Evolutionary conservation across 2,797 vertebrate species (phyloP), one percentile per base, ranked within the genome.

Genomic region (Neoniphon sammara): DNA sequence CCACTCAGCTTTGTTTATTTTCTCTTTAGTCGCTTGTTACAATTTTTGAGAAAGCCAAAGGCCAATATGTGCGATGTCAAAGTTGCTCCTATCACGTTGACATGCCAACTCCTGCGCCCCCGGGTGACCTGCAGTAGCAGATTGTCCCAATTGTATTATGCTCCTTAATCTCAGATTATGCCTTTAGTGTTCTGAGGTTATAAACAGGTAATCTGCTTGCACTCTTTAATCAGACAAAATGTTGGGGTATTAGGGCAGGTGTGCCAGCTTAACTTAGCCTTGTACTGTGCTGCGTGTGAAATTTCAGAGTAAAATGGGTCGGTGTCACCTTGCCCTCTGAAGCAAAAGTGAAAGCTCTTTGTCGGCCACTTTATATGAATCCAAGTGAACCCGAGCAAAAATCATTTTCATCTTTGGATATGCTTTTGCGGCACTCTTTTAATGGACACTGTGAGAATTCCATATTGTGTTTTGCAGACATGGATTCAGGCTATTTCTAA

Each of bases 151-250:
- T 80, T 83, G 69, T 77, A 73, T 66, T 80, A 25, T 56, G 55
- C 61, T 66, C 66, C 66, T 78, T 88, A 80, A 90, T 92, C 87
- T 81, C 76, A 75, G 88, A 86, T 86, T 82, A 86, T 73, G 73
- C 70, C 59, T 77, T 83, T 70, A 53, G 72, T 75, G 76, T 77
- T 73, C 66, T 57, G 61, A 80, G 85, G 75, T 65, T 75, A 63
- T 73, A 66, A 84, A 81, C 75, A 86, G 82, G 87, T 92, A 85
- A 93, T 90, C 91, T 80, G 80, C 75, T 85, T 77, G 72, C 69
- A 75, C 75, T 70, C 70, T 88, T 91, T 91, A 90, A 93, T 93
- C 91, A 91, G 80, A 80, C 80, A 72, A 89, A 93, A 92, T 81
- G 90, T 79, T 53, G 23, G 4, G 61, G 83, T 79, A 76, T 91